A percentile compares a stretch with the other conserved stretches of the same genome.
phyloP scores from a whole-genome alignment of 1,140 invertebrate genomes.

The Vanessa atalanta region DNA sequence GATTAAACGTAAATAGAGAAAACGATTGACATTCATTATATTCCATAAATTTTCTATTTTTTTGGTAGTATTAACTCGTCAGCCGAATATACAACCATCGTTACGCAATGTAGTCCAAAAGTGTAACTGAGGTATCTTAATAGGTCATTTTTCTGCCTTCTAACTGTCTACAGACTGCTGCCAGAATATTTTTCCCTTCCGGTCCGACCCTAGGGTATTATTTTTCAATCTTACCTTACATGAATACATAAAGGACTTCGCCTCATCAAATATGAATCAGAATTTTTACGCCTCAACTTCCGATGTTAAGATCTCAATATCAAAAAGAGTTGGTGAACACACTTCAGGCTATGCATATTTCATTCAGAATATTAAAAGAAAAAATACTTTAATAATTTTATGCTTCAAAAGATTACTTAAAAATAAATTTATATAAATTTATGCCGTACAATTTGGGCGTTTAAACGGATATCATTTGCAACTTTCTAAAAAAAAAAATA shows the following conservation, averaged over 20 bases:
- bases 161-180: constrained; percentile 6
- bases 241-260: constrained; percentile 45
- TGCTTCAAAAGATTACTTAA: no score
- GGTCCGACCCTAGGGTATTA: constrained; percentile 25
- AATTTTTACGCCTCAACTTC: constrained; percentile 39
- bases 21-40: no score
- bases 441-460: no score
- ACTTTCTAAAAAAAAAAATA: no score
- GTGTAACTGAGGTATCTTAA: not conserved
- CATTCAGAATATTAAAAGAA: not conserved
- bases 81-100: not conserved
- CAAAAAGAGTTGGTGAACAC: not conserved
- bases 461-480: no score
- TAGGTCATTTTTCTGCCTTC: constrained; percentile 8
- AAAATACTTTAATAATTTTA: no score
- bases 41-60: no score
- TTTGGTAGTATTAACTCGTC: no score
- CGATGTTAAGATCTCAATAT: not conserved
- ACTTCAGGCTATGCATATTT: not conserved
- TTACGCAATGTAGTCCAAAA: not conserved
- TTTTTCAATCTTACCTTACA: constrained; percentile 43
- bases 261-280: constrained; percentile 46
- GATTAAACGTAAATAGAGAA: no score
- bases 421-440: no score
- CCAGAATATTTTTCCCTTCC: constrained; percentile 12